Conservation (phyloP, 2,113 vertebrate genomes). For the Tupaia chinensis region DNA sequence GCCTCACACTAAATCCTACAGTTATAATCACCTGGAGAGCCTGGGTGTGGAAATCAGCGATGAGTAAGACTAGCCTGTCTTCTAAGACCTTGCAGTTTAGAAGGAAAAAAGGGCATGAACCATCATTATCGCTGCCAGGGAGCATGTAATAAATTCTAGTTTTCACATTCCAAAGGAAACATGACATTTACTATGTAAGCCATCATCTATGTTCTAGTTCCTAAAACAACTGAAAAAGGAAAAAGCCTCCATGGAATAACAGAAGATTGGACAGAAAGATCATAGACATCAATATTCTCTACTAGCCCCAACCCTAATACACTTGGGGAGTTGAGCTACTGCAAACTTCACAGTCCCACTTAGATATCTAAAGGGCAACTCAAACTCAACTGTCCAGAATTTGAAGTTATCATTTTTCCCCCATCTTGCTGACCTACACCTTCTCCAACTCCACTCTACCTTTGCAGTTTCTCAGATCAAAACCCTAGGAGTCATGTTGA, state of each 20-base stretch:
- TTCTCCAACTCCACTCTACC: background rate
- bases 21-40: too few species aligned
- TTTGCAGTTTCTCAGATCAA: background rate
- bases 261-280: background rate
- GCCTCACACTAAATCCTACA: background rate
- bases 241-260: background rate
- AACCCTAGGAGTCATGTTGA: background rate
- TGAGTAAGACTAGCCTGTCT: background rate
- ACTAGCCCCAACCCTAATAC: background rate
- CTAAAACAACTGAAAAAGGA: background rate
- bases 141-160: background rate
- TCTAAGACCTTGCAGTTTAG: background rate
- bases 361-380: background rate
- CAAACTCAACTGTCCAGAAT: background rate
- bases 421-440: background rate
- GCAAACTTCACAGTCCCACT: too few species aligned
- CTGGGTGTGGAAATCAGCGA: background rate
- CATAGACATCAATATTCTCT: background rate
- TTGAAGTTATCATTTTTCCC: background rate
- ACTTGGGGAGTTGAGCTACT: too few species aligned
- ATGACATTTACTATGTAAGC: background rate
- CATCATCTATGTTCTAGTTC: background rate
- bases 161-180: background rate
- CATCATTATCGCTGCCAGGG: background rate
- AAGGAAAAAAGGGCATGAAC: background rate